A percentile compares a stretch with the other conserved stretches of the same genome.
Evolutionary conservation across 2,888 invertebrate species (phyloP).

Genomic region (Bruchidius siliquastri): DNA sequence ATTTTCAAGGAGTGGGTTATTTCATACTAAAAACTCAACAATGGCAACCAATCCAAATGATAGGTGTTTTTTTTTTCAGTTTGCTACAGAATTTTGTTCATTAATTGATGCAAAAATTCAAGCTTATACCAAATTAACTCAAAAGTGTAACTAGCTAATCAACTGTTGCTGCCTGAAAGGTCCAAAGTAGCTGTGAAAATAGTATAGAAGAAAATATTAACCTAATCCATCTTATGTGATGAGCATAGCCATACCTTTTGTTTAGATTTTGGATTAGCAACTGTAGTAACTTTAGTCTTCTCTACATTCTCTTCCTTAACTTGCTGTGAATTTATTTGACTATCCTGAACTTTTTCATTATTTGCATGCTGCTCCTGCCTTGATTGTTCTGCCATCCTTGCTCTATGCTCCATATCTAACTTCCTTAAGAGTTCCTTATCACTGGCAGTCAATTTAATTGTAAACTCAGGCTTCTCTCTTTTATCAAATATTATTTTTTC

Average conservation of each 20-base stretch:
- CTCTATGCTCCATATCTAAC: constrained; percentile 51
- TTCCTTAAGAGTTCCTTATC: constrained; percentile 50
- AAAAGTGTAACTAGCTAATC: too few species aligned
- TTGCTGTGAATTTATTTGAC: constrained; percentile 7
- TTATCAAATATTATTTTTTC: constrained; percentile 4
- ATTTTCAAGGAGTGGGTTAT: too few species aligned
- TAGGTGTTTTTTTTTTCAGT: too few species aligned
- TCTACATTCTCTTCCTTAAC: not conserved
- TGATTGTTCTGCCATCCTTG: constrained; percentile 30
- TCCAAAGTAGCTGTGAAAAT: too few species aligned
- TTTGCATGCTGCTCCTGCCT: constrained; percentile 18
- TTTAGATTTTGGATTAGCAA: constrained; percentile 39
- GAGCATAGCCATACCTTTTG: constrained; percentile 31
- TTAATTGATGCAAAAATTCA: too few species aligned
- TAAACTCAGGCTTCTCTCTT: constrained; percentile 33
- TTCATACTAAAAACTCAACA: too few species aligned
- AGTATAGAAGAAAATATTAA: too few species aligned
- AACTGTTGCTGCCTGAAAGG: too few species aligned
- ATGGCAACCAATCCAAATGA: too few species aligned
- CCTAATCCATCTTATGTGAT: too few species aligned
- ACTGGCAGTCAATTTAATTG: constrained; percentile 49
- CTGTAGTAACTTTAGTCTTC: constrained; percentile 18
- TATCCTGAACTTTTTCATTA: constrained; percentile 12
- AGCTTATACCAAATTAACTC: too few species aligned
- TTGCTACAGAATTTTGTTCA: too few species aligned